Percentiles rank a stretch among this genome's conserved stretches.
phyloP scores from a whole-genome alignment of 1,140 invertebrate genomes.

The Acyrthosiphon pisum region DNA sequence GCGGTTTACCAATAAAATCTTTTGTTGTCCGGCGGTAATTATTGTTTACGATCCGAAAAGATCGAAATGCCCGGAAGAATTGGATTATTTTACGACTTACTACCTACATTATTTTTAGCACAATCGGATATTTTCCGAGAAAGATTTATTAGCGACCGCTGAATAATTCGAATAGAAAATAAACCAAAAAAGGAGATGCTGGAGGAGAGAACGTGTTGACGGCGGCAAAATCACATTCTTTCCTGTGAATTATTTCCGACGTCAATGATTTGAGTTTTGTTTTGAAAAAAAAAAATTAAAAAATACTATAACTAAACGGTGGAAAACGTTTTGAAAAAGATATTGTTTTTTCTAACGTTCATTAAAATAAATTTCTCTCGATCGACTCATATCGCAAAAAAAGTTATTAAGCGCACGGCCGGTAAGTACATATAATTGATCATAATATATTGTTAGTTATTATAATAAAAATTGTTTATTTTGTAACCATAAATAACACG shows the following conservation, averaged over 20 bases:
- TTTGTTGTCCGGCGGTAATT: conserved; percentile 35
- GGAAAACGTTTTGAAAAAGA: background rate
- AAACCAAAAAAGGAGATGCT: background rate
- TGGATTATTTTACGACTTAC: conserved; percentile 41
- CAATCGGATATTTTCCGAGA: background rate
- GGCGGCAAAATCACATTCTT: background rate
- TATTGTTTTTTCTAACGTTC: background rate
- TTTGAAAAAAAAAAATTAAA: background rate
- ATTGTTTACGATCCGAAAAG: conserved; percentile 8
- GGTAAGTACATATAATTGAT: background rate
- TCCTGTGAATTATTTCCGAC: background rate
- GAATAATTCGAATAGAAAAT: conserved; percentile 13
- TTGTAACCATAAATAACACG: too few relatives aligned
- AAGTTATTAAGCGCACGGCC: background rate
- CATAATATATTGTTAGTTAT: background rate
- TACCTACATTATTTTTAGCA: conserved; percentile 28
- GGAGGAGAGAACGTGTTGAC: background rate
- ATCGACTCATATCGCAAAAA: background rate
- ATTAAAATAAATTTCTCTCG: background rate
- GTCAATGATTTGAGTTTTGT: background rate
- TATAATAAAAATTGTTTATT: too few relatives aligned
- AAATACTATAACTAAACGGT: too few relatives aligned
- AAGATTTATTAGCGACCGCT: conserved; percentile 13
- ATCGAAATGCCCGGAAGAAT: conserved; percentile 35
- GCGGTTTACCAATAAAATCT: conserved; percentile 6